Evolutionary conservation across 2,113 vertebrate species (phyloP), one percentile per base, ranked within the genome.

Genomic region (Cathartes aura): DNA sequence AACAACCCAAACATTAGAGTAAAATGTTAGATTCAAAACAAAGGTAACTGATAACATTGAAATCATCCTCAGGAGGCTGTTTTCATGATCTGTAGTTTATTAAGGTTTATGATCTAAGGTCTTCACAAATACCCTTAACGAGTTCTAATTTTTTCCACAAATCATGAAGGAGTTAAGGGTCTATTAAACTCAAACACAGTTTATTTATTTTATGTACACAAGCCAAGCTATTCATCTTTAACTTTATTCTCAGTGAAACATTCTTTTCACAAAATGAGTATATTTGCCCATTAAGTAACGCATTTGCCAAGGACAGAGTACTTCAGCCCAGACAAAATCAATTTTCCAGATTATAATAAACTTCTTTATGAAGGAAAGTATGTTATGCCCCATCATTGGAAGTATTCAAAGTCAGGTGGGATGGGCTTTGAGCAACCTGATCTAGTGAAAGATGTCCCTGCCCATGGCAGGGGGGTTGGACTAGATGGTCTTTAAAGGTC

Each of bases 401-500:
- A 56, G 15, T 21, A 56, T 8, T 52, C 14, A 36, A 85, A 30
- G 9, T 42, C 15, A 50, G 9, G 15, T 34, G 5, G 3, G 4
- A 58, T 43, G 27, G 42, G 5, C 15, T 38, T 62, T 32, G 8
- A 72, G 11, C 7, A 87, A 76, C 8, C 3, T 29, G 13, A 78
- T 53, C 5, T 40, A 55, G 27, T 34, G n/a, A 53, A 80, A 88
- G 18, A 21, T 21, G 9, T 30, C 19, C 23, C 55, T 76, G 34
- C 3, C 15, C 0, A 2, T 11, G 15, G 24, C 11, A 26, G 26
- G 5, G 3, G 2, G 1, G 10, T 52, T 68, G 14, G 20, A 79
- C 24, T 26, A 64, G 7, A 24, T 13, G 6, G 8, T 26, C 6
- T 64, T 59, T 64, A 73, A 48, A 45, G 4, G 1, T 50, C 38